Evolutionary conservation across 2,113 vertebrate genomes (phyloP), one percentile per base, ranked within the genome.

Genomic region (Mustelus asterias): DNA sequence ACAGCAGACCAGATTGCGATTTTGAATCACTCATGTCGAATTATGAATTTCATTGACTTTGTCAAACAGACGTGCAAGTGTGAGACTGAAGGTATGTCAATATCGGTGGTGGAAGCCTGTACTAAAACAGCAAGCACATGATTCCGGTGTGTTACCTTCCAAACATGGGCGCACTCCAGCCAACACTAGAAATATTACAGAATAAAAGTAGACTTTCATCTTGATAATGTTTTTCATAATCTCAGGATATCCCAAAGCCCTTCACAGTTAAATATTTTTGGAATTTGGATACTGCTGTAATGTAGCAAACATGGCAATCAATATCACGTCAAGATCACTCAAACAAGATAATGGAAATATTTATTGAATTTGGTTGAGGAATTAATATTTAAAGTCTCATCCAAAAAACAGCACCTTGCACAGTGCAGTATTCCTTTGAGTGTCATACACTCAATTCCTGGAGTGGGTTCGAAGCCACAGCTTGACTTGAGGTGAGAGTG

Each of bases 1-100:
- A 33, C 94, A 95, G 94, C 65, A 48, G 94, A 44, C 72, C 94
- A 95, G 94, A 76, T 10, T 44, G 41, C 8, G 94, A 95, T 95
- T 95, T 72, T 95, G 11, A 95, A 95, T 72, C 69, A 76, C 41
- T 44, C 33, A 0, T 95, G 94, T 76, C 94, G 69, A 95, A 95
- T 72, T 76, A 69, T 95, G 94, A 95, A 95, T 41, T 72, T 95
- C 41, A 9, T 76, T 9, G 69, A 48, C 41, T 48, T 5, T 69
- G 44, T 95, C 37, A 95, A 95, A 72, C 94, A 76, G 94, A 72
- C 9, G 8, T 95, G 94, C 33, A 29, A 1, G 41, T 44, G 41
- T 76, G 94, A 22, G 26, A 16, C 69, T 33, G 67, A 95, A 95
- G 94, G 94, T 95, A 95, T 54, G 33, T 48, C 4, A 18, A 18